Percentiles rank a stretch among this genome's conserved stretches.
Conservation (phyloP, 2,113 vertebrate genomes). For the Macheiramphus alcinus region DNA sequence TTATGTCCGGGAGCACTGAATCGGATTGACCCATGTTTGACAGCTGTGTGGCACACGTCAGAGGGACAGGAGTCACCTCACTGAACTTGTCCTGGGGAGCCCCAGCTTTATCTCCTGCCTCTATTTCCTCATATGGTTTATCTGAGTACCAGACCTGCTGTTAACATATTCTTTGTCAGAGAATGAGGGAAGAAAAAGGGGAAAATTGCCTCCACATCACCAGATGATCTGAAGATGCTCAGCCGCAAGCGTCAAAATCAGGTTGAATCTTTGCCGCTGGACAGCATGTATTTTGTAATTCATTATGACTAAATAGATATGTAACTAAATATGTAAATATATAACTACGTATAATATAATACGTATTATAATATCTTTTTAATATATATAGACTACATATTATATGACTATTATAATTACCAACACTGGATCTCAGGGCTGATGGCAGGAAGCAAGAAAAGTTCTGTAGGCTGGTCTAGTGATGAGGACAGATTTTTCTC, state of each 20-base stretch:
- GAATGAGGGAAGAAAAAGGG: background rate
- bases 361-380: background rate
- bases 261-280: background rate
- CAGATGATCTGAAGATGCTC: background rate
- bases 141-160: background rate
- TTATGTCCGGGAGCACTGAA: background rate
- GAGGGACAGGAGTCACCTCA: background rate
- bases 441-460: background rate
- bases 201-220: background rate
- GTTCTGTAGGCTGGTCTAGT: background rate
- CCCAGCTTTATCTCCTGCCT: background rate
- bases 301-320: background rate
- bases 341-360: background rate
- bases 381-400: background rate
- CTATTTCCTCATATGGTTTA: background rate
- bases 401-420: background rate
- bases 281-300: background rate
- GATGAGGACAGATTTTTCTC: background rate
- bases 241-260: background rate
- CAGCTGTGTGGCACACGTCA: background rate
- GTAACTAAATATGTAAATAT: background rate
- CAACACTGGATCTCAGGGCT: background rate
- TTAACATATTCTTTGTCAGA: background rate
- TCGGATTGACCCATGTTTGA: background rate
- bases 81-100: background rate